These are phyloP conservation scores for Drosophila maculinotata DNA, from an alignment of 2,888 invertebrate species.

Conservation along the genomic window DNA sequence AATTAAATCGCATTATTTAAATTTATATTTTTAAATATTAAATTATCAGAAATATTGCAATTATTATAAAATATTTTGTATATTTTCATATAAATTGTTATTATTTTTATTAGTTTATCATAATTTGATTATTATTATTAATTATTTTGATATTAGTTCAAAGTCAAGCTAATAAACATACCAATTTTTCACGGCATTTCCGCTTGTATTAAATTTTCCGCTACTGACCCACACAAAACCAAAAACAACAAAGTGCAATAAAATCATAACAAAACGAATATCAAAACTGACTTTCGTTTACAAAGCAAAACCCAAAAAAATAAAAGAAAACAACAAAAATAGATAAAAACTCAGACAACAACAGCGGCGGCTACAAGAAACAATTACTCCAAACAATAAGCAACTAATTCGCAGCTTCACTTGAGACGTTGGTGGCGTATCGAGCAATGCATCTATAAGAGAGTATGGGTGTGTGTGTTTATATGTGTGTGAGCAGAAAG, in stretches of 20 bases:
- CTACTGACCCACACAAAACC: conserved; percentile 49
- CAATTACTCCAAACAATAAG: conserved; percentile 78
- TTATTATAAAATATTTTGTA: too few relatives aligned
- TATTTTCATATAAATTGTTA: too few relatives aligned
- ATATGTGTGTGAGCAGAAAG: conserved; percentile 27
- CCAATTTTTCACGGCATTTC: conserved; percentile 59
- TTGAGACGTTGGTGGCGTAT: conserved; percentile 45
- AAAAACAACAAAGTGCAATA: conserved; percentile 29
- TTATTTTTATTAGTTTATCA: neutral
- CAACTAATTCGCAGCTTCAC: conserved; percentile 72
- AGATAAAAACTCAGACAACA: conserved; percentile 32
- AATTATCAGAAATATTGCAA: neutral
- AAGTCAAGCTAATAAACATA: conserved; percentile 34
- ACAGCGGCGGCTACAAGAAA: conserved; percentile 62
- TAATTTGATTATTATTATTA: neutral
- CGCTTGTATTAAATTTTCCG: conserved; percentile 69
- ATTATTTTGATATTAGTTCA: conserved; percentile 7
- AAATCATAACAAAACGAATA: conserved; percentile 68
- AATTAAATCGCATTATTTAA: too few relatives aligned
- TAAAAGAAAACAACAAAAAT: conserved; percentile 13
- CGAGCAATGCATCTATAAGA: conserved; percentile 37
- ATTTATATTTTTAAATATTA: neutral
- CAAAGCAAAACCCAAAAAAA: conserved; percentile 36
- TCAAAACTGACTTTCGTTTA: conserved; percentile 74
- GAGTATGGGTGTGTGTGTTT: conserved; percentile 2